Evolutionary conservation across 2,888 invertebrate species (phyloP).

Genomic region (Mycalesis mineus): DNA sequence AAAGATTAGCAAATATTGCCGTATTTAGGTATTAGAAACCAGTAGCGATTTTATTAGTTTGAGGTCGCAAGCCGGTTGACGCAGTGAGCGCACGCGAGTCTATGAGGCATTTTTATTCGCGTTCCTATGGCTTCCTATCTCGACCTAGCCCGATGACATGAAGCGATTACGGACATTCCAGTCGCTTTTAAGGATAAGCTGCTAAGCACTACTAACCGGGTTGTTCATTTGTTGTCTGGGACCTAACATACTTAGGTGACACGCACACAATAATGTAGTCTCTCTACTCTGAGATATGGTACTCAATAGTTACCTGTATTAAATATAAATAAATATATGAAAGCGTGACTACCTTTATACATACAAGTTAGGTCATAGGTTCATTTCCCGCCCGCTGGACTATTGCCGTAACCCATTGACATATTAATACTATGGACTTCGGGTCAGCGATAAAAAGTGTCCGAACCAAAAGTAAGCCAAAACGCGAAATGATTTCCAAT

Average conservation of each 20-base stretch:
- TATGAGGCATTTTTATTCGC: background rate
- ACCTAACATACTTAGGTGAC: background rate
- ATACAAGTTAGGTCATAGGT: too few relatives aligned
- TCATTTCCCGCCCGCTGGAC: too few relatives aligned
- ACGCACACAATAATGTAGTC: too few relatives aligned
- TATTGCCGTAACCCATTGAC: too few relatives aligned
- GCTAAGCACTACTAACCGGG: constrained; percentile 7
- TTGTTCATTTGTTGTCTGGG: background rate
- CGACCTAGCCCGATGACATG: constrained; percentile 14
- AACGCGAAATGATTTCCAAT: too few relatives aligned
- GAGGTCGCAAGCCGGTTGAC: background rate
- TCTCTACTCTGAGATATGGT: too few relatives aligned
- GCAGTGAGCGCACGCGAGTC: background rate
- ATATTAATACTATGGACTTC: too few relatives aligned
- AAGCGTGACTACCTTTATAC: too few relatives aligned
- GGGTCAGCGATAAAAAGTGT: too few relatives aligned
- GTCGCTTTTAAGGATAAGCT: constrained; percentile 12
- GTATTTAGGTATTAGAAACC: background rate
- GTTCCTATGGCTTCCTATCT: constrained; percentile 11
- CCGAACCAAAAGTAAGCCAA: too few relatives aligned
- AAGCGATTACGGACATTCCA: constrained; percentile 16
- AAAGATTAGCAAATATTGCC: too few relatives aligned
- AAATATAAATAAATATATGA: background rate
- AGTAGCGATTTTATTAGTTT: background rate
- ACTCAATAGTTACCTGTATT: too few relatives aligned